phyloP scores from a whole-genome alignment of 2,888 invertebrate species.

The Lacanobia wlatinum region DNA sequence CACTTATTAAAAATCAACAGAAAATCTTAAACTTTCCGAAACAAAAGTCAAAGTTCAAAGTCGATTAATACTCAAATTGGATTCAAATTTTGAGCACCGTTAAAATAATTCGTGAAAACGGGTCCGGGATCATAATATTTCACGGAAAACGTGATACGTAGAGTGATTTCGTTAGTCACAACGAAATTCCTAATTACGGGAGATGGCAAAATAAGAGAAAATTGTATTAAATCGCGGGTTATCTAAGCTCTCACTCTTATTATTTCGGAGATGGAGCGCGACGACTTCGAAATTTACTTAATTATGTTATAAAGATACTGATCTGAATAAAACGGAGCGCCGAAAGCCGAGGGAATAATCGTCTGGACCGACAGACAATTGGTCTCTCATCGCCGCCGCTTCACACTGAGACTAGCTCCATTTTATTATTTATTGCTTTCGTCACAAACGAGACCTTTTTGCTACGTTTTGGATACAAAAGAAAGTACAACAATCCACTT shows the following conservation, averaged over 20 bases:
- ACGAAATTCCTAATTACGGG: constrained; percentile 79
- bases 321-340: constrained; percentile 79
- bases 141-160: constrained; percentile 70
- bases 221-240: constrained; percentile 82
- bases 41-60: constrained; percentile 14
- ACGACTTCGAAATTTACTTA: constrained; percentile 85
- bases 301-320: constrained; percentile 85
- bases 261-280: constrained; percentile 80
- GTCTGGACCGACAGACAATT: constrained; percentile 73
- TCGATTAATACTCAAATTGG: constrained; percentile 23
- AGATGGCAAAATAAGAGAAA: constrained; percentile 78
- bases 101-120: constrained; percentile 36
- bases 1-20: background rate
- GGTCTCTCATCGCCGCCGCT: constrained; percentile 68
- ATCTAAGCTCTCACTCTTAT: constrained; percentile 82
- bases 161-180: constrained; percentile 73
- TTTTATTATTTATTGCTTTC: constrained; percentile 61
- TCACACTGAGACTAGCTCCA: constrained; percentile 45
- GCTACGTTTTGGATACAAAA: constrained; percentile 33
- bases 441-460: constrained; percentile 41
- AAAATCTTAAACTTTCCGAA: constrained; percentile 14
- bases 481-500: constrained; percentile 33
- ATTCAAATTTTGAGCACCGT: constrained; percentile 35
- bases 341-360: constrained; percentile 66
- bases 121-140: constrained; percentile 57